A percentile compares a stretch with the other conserved stretches of the same genome.
Conservation (phyloP, 2,888 invertebrate species). For the Tineola bisselliella region DNA sequence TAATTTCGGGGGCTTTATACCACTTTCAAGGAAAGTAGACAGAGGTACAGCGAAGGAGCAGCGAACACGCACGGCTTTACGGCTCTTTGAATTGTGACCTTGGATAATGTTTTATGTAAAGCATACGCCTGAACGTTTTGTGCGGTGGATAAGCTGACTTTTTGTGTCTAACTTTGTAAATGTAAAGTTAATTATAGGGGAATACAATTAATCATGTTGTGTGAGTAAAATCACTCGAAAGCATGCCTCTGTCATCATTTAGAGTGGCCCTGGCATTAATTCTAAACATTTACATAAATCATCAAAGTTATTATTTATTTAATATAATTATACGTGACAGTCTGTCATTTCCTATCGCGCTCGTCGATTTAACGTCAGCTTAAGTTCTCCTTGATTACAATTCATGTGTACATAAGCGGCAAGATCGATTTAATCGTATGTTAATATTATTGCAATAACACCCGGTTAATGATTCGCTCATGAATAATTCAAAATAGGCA, state of each 20-base stretch:
- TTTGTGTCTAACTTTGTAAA: conserved; percentile 1
- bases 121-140: background rate
- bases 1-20: background rate
- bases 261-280: background rate
- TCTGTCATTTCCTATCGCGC: too few species aligned
- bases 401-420: background rate
- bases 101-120: background rate
- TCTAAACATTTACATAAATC: background rate
- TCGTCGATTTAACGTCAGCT: too few species aligned
- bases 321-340: background rate
- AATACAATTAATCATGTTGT: background rate
- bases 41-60: background rate
- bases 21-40: background rate
- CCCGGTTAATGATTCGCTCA: background rate
- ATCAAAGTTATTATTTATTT: background rate
- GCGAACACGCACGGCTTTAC: conserved; percentile 1
- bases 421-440: background rate
- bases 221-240: conserved; percentile 2
- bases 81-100: background rate
- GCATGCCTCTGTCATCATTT: background rate
- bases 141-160: background rate
- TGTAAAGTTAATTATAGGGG: background rate
- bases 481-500: background rate
- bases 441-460: background rate
- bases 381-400: too few species aligned